Evolutionary conservation across 2,113 vertebrate species (phyloP).

Genomic region (Raja brachyura): DNA sequence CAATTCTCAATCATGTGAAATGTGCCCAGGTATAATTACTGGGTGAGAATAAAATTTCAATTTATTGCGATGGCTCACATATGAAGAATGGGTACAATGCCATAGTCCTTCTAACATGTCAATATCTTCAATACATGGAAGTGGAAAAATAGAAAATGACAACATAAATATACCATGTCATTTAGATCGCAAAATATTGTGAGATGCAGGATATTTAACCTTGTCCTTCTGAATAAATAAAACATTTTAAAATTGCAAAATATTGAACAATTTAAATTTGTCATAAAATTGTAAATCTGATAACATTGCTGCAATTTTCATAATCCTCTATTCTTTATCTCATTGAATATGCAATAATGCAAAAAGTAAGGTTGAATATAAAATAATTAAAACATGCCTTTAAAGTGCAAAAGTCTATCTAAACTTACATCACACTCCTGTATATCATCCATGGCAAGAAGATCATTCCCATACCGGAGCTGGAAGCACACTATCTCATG

Average conservation of each 20-base stretch:
- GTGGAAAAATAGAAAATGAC: not conserved
- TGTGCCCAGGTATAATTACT: not conserved
- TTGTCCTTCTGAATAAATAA: not conserved
- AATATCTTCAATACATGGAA: not conserved
- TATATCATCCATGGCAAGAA: slow-evolving; percentile 66
- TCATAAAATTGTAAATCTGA: not conserved
- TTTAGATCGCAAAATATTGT: not conserved
- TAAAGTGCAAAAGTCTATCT: not conserved
- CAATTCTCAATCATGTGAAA: not conserved
- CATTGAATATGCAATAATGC: not conserved
- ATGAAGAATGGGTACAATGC: not conserved
- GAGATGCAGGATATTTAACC: not conserved
- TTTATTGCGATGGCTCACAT: not conserved
- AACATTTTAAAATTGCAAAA: not conserved
- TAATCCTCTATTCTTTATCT: not conserved
- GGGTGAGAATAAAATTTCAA: not conserved
- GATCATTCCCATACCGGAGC: slow-evolving; percentile 62
- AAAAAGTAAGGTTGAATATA: not conserved
- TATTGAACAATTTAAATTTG: not conserved
- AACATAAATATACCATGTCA: not conserved
- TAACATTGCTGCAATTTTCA: not conserved
- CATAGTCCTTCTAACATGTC: not conserved
- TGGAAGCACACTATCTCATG: slow-evolving; percentile 61
- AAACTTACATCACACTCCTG: slow-evolving; percentile 61
- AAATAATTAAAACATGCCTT: not conserved